Base-by-base conservation (phyloP, 2,797 vertebrate species). In the Stomatorhinus walkeri region DNA sequence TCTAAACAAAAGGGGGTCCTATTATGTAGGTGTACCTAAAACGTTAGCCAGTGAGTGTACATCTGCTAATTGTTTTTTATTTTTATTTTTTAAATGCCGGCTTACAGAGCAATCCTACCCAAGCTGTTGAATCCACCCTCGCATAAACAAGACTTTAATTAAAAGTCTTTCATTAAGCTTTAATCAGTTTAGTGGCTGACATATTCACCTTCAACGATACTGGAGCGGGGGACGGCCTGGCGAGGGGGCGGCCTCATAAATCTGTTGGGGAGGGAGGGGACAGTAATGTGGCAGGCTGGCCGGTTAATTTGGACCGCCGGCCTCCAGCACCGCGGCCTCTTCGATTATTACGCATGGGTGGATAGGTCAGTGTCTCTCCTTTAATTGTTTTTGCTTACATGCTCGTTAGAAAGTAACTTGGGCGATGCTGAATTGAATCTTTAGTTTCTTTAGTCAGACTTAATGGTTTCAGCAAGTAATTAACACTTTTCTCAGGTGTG, bases 381-480 rank as follows among this genome's bases (percentile, higher is more conserved):
- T 89, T 90, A 92, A 93, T 92, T 89, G 90, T 91, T 92, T 90
- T 88, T 93, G 81, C 92, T 91, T 91, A 89, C 89, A 87, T 72
- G 86, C 92, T 94, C 90, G 91, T 94, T 94, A 91, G 93, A 92
- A 93, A 92, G 93, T 56, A 94, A 92, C 89, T 89, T 86, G 91
- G 93, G 90, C 89, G 3, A 68, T 0, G 90, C 92, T 93, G 88
- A 93, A 94, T 93, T 79, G 49, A 91, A 89, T 90, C 72, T 91
- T 91, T 92, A 85, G 88, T 92, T 93, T 89, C 91, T 90, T 88
- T 90, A 88, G 88, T 43, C 59, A 88, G 68, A 86, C 68, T 14
- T 89, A 89, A 85, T 88, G 68, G 91, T 91, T 92, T 88, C 84
- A 61, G 87, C 87, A 90, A 85, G 87, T 90, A 76, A 90, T 93